Evolutionary conservation across 2,888 invertebrate species (phyloP), one percentile per base, ranked within the genome.

Genomic region (Tenthredo amoena): DNA sequence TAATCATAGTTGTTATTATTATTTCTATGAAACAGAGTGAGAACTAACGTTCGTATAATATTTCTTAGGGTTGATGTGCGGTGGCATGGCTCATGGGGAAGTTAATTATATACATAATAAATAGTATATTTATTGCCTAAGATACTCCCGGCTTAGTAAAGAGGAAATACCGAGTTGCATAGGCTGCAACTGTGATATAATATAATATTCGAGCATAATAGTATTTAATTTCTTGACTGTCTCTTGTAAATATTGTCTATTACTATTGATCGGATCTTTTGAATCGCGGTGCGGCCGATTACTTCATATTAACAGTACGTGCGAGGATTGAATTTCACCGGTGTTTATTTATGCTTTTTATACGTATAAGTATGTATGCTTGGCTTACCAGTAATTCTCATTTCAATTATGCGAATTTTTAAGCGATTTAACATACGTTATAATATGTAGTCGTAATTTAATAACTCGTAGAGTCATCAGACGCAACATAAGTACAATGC

Each of bases 161-260:
- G 50, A 37, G 40, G 10, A 81, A 34, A 81, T 68, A 83, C 47
- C 47, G 50, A 68, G 83, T 83, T 83, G 83, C 43, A 86, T 88
- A 89, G 88, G 89, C 72, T 74, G 72, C 91, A 92, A 91, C 91
- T 91, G 92, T 92, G 92, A 92, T 92, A 91, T 91, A 91, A 91
- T 91, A 90, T 88, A 89, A 87, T 68, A 83, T 83, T 68, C 68
- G 37, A 68, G 83, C 83, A 83, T 83, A 83, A 83, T 83, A 83
- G 50, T 68, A n/a, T 62, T 62, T 81, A 58, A 58, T 81, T 37
- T 40, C 37, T 81, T 21, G 81, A 21, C 21, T 62, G n/a, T 62
- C 62, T 37, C 31, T 81, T 81, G 58, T 81, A 81, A 81, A 81
- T 81, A 81, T 62, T 81, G 40, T 81, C 6, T 81, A n/a, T 62